Conservation (phyloP, 1,140 invertebrate genomes). For the Trachelipus rathkii region DNA sequence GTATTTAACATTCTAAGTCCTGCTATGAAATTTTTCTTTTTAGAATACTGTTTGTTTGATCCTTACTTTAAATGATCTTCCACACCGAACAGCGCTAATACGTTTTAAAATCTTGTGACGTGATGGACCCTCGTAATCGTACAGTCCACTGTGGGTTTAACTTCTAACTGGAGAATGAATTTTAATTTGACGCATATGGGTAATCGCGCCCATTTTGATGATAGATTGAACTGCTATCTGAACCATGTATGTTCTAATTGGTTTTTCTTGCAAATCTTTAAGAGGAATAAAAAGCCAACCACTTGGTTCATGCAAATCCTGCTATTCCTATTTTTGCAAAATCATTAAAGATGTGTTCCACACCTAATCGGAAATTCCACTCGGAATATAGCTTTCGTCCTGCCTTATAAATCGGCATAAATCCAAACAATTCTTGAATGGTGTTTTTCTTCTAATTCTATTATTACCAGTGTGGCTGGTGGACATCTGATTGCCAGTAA, state of each 20-base stretch:
- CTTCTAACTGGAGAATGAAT: conserved; percentile 87
- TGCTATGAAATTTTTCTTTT: too few species aligned
- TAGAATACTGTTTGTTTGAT: too few species aligned
- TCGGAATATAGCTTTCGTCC: conserved; percentile 97
- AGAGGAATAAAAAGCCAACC: conserved; percentile 93
- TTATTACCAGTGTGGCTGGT: conserved; percentile 96
- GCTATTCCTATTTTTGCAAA: conserved; percentile 94
- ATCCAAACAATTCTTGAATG: conserved; percentile 91
- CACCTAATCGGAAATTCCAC: conserved; percentile 86
- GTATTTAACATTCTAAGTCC: too few species aligned
- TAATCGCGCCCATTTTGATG: conserved; percentile 97
- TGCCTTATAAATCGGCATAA: conserved; percentile 95
- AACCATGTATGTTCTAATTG: conserved; percentile 91
- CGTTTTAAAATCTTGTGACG: too few species aligned
- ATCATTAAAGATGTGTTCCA: conserved; percentile 95
- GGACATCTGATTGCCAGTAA: conserved; percentile 99
- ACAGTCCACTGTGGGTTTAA: too few species aligned
- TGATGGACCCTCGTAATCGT: too few species aligned
- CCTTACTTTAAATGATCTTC: too few species aligned
- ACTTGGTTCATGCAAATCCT: conserved; percentile 85
- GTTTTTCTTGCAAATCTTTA: conserved; percentile 79
- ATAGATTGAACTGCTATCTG: conserved; percentile 96
- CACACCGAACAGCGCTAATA: too few species aligned
- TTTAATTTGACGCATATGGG: conserved; percentile 94
- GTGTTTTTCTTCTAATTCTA: conserved; percentile 97